Percentiles rank a stretch among this genome's conserved stretches.
phyloP scores from a whole-genome alignment of 2,797 vertebrate species.

The Pyrocephalus nanus region DNA sequence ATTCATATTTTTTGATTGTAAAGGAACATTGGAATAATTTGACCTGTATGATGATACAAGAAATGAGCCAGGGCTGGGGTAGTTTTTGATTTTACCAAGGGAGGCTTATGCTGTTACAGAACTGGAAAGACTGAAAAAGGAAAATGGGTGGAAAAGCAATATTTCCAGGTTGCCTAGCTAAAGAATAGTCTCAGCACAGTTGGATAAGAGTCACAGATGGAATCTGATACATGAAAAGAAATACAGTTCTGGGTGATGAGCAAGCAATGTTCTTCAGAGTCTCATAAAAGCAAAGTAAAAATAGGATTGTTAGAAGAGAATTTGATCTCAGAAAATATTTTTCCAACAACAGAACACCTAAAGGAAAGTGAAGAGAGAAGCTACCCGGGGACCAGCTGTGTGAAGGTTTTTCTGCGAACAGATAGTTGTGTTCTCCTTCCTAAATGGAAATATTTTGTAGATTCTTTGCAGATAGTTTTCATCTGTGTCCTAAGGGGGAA shows the following conservation, averaged over 20 bases:
- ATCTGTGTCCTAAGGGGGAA: not conserved
- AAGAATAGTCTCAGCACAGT: not conserved
- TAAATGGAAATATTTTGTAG: not conserved
- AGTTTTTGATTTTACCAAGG: not conserved
- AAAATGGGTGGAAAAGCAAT: not conserved
- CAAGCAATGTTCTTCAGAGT: not conserved
- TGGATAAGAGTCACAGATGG: not conserved
- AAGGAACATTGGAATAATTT: not conserved
- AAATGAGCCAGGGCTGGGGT: not conserved
- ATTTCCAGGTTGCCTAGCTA: not conserved
- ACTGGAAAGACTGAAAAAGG: not conserved
- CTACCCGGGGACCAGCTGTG: not conserved
- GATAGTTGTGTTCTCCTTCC: not conserved
- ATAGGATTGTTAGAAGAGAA: not conserved
- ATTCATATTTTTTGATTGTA: not conserved
- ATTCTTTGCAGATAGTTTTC: conserved; percentile 8
- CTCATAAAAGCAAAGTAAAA: not conserved
- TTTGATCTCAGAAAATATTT: conserved; percentile 1
- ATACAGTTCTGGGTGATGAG: not conserved
- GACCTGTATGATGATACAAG: not conserved
- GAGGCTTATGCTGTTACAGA: not conserved
- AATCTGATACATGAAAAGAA: conserved; percentile 5
- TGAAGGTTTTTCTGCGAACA: not conserved
- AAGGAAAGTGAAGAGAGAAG: conserved; percentile 15
- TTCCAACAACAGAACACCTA: not conserved